Conservation (phyloP, 2,113 vertebrate species). For the Phocoena sinus region DNA sequence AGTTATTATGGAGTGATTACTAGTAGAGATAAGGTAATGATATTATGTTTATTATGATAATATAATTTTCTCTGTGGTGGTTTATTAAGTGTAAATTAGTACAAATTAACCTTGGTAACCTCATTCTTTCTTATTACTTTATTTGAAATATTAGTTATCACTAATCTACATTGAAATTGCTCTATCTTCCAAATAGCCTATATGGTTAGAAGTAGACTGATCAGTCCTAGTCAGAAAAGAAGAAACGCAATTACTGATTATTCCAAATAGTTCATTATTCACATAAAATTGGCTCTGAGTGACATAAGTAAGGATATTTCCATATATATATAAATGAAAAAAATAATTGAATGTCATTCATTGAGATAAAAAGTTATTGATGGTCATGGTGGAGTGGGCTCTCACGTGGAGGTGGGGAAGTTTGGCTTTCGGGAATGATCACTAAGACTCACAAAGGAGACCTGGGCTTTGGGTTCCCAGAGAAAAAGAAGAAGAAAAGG, state of each 20-base stretch:
- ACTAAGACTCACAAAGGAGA: too few species aligned
- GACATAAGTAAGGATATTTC: background rate
- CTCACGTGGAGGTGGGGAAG: too few species aligned
- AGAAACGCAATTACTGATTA: background rate
- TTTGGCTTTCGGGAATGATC: too few species aligned
- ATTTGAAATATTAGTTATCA: conserved; percentile 20
- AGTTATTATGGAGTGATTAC: background rate
- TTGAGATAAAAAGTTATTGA: background rate
- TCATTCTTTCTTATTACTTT: background rate
- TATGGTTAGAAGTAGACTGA: background rate
- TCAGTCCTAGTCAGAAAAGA: background rate
- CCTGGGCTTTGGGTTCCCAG: too few species aligned
- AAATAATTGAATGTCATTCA: conserved; percentile 21
- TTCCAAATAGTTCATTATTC: conserved; percentile 20
- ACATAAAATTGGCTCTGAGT: background rate
- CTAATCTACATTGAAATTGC: conserved; percentile 1
- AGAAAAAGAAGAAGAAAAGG: too few species aligned
- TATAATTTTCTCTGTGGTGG: conserved; percentile 34
- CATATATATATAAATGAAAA: background rate
- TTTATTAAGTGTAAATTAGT: conserved; percentile 50
- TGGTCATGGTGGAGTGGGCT: too few species aligned
- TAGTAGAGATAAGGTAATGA: background rate
- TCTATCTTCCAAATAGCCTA: background rate
- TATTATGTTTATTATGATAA: background rate
- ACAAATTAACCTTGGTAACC: conserved; percentile 32